Conservation (phyloP, 2,888 invertebrate species). For the Scelioninae gen. 1 region DNA sequence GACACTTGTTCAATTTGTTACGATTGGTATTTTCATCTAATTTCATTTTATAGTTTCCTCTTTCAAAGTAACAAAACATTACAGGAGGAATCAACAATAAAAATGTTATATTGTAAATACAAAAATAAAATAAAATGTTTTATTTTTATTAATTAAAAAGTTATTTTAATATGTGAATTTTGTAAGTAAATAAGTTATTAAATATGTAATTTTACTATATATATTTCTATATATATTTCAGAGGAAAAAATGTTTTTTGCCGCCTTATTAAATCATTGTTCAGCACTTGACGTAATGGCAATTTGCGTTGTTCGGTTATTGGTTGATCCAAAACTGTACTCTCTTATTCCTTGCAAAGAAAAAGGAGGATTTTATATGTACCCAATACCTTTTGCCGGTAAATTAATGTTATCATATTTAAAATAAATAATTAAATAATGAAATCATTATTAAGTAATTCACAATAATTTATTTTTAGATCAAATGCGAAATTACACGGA, state of each 20-base stretch:
- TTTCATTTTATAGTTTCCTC: too few relatives aligned
- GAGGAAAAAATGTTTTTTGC: constrained; percentile 68
- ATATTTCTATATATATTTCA: constrained; percentile 31
- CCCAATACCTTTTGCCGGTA: constrained; percentile 70
- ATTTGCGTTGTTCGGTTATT: constrained; percentile 64
- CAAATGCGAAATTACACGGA: constrained; percentile 58
- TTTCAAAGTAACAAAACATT: too few relatives aligned
- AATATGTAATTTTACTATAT: not conserved
- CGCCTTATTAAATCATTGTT: constrained; percentile 66
- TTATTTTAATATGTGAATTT: too few relatives aligned
- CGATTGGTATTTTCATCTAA: too few relatives aligned
- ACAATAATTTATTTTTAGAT: constrained; percentile 51
- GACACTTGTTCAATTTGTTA: too few relatives aligned
- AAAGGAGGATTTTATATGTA: constrained; percentile 74
- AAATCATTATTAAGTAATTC: not conserved
- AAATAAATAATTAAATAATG: not conserved
- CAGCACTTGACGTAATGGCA: constrained; percentile 65
- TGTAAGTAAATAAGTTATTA: not conserved
- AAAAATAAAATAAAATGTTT: too few relatives aligned
- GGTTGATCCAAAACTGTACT: constrained; percentile 53
- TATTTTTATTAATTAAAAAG: too few relatives aligned
- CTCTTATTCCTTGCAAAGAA: constrained; percentile 68
- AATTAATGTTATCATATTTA: not conserved
- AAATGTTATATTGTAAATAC: too few relatives aligned
- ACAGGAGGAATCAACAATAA: too few relatives aligned